Percentiles rank a stretch among this genome's conserved stretches.
These are phyloP conservation scores for Phyto melanocephala DNA, from an alignment of 2,888 invertebrate species.

Conservation along the genomic window DNA sequence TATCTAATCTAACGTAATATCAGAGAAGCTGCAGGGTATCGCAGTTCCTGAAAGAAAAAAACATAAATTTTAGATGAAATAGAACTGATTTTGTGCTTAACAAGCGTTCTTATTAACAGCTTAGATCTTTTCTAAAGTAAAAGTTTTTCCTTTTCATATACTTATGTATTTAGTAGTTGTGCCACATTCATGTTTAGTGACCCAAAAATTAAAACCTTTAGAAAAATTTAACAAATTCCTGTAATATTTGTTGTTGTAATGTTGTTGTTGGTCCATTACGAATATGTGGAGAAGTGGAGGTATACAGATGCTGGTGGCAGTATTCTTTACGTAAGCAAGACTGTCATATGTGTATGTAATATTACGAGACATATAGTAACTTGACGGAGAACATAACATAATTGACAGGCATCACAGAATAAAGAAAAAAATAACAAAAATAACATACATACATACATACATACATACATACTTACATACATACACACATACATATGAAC, in stretches of 20 bases:
- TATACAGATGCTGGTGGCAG: constrained; percentile 18
- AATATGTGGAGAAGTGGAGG: neutral
- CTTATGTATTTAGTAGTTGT: neutral
- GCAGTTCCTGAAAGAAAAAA: neutral
- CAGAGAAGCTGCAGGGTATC: too few relatives aligned
- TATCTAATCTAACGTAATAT: too few relatives aligned
- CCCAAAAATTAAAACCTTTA: constrained; percentile 41
- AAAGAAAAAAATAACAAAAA: neutral
- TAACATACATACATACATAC: too few relatives aligned
- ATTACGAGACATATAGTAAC: constrained; percentile 35
- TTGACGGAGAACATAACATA: constrained; percentile 20
- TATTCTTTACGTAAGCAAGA: constrained; percentile 8
- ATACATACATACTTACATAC: too few relatives aligned
- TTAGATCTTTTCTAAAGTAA: constrained; percentile 34
- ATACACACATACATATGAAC: constrained; percentile 39
- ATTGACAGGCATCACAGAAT: constrained; percentile 48
- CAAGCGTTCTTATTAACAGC: constrained; percentile 41
- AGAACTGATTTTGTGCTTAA: constrained; percentile 26
- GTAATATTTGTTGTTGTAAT: neutral
- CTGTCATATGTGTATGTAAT: constrained; percentile 32
- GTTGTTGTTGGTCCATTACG: neutral
- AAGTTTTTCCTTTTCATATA: neutral
- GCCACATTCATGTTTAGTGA: constrained; percentile 28
- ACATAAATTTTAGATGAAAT: constrained; percentile 1
- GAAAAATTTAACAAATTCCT: neutral